A percentile compares a stretch with the other conserved stretches of the same genome.
Evolutionary conservation across 2,888 invertebrate genomes (phyloP).

Genomic region (Terebella lapidaria): DNA sequence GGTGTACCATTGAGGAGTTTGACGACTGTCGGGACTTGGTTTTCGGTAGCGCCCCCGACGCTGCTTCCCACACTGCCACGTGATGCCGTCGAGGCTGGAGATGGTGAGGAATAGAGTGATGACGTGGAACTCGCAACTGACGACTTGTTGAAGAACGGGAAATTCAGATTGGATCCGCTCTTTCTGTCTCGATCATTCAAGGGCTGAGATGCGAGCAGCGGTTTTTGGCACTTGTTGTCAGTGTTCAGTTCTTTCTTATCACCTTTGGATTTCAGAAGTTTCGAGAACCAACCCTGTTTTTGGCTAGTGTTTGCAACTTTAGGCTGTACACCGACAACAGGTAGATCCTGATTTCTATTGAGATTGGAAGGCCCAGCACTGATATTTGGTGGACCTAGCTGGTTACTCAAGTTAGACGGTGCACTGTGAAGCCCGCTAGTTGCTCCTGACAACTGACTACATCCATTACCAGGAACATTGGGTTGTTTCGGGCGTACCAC

Average conservation of each 20-base stretch:
- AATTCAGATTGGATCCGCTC: not conserved
- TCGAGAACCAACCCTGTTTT: not conserved
- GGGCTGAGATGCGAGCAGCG: not conserved
- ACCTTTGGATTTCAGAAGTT: not conserved
- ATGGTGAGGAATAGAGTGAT: not conserved
- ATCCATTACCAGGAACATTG: conserved; percentile 46
- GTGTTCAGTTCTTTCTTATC: not conserved
- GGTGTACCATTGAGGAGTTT: conserved; percentile 33
- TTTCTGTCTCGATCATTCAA: not conserved
- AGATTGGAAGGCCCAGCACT: not conserved
- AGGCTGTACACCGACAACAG: too few relatives aligned
- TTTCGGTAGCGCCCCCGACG: not conserved
- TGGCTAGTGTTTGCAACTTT: not conserved
- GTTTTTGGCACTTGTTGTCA: not conserved
- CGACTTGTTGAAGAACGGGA: conserved; percentile 6
- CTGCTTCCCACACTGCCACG: not conserved
- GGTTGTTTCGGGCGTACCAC: conserved; percentile 49
- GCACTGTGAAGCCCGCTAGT: not conserved
- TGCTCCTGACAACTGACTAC: too few relatives aligned
- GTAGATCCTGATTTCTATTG: too few relatives aligned
- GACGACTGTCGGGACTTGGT: conserved; percentile 35
- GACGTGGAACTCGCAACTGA: conserved; percentile 8
- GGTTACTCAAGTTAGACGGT: not conserved
- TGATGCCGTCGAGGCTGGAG: not conserved
- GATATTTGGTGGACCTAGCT: not conserved